Conservation (phyloP, 30 jellyfish, hydroid and myxozoan species). For the Euphysa ruthae region DNA sequence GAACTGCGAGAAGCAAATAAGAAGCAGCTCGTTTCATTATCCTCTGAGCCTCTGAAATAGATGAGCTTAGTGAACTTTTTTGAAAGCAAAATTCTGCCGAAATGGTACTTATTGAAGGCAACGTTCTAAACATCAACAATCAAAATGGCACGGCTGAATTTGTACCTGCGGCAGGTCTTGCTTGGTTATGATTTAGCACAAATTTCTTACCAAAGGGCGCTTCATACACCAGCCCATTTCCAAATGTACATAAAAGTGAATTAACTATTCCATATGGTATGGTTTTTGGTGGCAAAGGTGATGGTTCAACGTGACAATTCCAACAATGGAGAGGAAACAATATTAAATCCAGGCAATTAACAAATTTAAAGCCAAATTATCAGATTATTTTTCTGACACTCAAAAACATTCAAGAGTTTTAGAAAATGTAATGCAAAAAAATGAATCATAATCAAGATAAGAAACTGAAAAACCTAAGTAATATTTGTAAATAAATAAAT, state of each 20-base stretch:
- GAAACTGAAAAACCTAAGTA: too few relatives aligned
- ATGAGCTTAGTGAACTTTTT: neutral
- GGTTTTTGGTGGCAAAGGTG: too few relatives aligned
- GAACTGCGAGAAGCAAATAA: slow-evolving; percentile 9
- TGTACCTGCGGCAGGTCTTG: slow-evolving; percentile 10
- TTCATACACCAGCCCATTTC: neutral
- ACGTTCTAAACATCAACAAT: slow-evolving; percentile 13
- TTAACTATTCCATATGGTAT: too few relatives aligned
- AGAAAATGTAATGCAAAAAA: too few relatives aligned
- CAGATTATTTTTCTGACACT: too few relatives aligned
- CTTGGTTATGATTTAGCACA: slow-evolving; percentile 10
- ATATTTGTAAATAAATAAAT: too few relatives aligned
- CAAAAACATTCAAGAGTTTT: too few relatives aligned
- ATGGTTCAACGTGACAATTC: too few relatives aligned
- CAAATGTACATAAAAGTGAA: neutral
- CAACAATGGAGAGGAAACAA: too few relatives aligned
- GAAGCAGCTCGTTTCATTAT: neutral
- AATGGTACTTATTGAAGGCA: slow-evolving; percentile 7
- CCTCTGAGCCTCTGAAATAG: neutral
- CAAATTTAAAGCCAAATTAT: too few relatives aligned
- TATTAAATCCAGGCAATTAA: too few relatives aligned
- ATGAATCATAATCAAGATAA: too few relatives aligned
- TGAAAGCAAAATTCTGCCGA: neutral
- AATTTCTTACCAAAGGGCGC: slow-evolving; percentile 1
- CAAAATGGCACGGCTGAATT: neutral